These are phyloP conservation scores for Tiphia femorata DNA, from an alignment of 2,888 invertebrate genomes.

Conservation along the genomic window DNA sequence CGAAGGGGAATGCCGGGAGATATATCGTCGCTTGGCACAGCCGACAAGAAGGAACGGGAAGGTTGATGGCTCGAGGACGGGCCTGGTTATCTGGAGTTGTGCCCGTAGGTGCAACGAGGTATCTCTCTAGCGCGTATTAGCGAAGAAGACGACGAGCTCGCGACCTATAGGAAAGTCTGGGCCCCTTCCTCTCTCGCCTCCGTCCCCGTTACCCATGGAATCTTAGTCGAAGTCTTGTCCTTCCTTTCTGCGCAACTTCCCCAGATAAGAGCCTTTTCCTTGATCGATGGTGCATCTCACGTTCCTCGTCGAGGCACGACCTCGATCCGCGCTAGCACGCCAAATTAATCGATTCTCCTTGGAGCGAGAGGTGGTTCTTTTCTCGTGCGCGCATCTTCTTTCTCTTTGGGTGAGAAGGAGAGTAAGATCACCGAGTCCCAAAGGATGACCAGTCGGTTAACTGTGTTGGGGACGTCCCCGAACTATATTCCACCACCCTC, in stretches of 20 bases:
- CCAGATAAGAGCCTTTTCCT: constrained; percentile 19
- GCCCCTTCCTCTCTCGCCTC: constrained; percentile 15
- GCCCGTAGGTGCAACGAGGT: constrained; percentile 45
- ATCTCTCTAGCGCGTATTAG: constrained; percentile 21
- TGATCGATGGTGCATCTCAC: constrained; percentile 3
- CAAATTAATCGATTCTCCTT: no score
- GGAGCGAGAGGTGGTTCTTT: no score
- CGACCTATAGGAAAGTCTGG: constrained; percentile 37
- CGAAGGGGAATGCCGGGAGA: constrained; percentile 41
- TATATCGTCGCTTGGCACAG: constrained; percentile 45
- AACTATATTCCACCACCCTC: constrained; percentile 59
- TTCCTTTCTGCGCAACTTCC: constrained; percentile 5
- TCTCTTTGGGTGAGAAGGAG: no score
- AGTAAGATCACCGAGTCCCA: no score
- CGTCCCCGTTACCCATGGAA: constrained; percentile 28
- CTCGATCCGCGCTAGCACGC: no score
- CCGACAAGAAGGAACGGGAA: constrained; percentile 29
- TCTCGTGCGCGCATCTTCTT: no score
- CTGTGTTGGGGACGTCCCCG: constrained; percentile 67
- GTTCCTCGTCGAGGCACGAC: no score
- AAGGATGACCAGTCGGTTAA: constrained; percentile 59
- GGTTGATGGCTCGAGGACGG: constrained; percentile 46
- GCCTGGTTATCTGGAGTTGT: constrained; percentile 50
- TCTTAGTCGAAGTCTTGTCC: constrained; percentile 19
- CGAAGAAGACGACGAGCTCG: constrained; percentile 33